Evolutionary conservation across 2,113 vertebrate genomes (phyloP).

Genomic region (Ranitomeya imitator): DNA sequence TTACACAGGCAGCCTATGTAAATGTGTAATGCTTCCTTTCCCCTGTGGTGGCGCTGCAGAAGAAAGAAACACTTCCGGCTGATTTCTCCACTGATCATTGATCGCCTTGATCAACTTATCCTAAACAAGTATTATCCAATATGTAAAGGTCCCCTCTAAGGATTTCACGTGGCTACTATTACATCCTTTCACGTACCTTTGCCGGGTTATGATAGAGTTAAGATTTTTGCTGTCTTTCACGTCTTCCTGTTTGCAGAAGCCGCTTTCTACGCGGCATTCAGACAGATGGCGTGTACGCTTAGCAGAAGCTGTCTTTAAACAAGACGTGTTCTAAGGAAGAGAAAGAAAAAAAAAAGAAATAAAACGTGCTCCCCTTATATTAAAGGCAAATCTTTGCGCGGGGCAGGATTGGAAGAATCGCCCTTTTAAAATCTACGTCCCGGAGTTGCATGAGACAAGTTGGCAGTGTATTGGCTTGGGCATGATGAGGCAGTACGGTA

Average conservation of each 20-base stretch:
- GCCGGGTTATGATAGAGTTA: conserved; percentile 11
- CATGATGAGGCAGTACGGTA: conserved; percentile 73
- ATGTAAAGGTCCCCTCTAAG: not conserved
- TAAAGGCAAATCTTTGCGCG: conserved; percentile 56
- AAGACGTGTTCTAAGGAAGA: conserved; percentile 5
- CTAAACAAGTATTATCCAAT: not conserved
- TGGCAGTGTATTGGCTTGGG: conserved; percentile 66
- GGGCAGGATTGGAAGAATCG: conserved; percentile 63
- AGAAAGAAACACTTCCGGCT: not conserved
- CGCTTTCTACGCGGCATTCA: conserved; percentile 9
- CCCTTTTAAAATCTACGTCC: conserved; percentile 66
- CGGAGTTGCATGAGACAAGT: conserved; percentile 69
- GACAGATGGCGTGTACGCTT: conserved; percentile 42
- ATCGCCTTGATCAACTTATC: not conserved
- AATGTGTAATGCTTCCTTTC: not conserved
- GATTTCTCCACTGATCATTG: not conserved
- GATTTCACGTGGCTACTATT: no score
- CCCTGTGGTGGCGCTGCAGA: not conserved
- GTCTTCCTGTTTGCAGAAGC: conserved; percentile 22
- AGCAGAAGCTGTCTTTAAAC: conserved; percentile 48
- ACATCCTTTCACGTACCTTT: not conserved
- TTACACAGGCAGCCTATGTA: no score
- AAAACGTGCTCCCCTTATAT: not conserved
- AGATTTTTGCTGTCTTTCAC: conserved; percentile 9
- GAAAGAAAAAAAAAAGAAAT: no score